Evolutionary conservation across 2,888 invertebrate genomes (phyloP).

Genomic region (Acleris emargana): DNA sequence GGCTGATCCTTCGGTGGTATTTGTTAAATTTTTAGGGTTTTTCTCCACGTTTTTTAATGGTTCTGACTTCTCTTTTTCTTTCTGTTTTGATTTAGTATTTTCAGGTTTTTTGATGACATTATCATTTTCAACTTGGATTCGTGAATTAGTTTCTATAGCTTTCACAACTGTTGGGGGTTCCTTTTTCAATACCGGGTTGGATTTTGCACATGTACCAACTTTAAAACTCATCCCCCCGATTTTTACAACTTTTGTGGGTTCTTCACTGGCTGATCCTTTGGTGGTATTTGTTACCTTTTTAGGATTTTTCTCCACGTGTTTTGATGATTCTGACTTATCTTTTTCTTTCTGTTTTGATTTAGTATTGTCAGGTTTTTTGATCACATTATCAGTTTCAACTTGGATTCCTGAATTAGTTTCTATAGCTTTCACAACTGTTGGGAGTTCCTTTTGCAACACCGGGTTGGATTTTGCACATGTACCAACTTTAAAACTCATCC

Average conservation of each 20-base stretch:
- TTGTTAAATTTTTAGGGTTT: constrained; percentile 1
- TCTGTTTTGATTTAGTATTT: too few species aligned
- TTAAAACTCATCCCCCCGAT: constrained; percentile 23
- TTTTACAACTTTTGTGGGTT: constrained; percentile 14
- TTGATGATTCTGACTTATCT: not conserved
- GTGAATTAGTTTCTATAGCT: constrained; percentile 45
- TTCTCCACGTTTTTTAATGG: not conserved
- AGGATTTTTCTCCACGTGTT: not conserved
- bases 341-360: too few species aligned
- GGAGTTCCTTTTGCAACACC: too few species aligned
- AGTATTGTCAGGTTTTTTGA: too few species aligned
- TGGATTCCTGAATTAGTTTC: constrained; percentile 33
- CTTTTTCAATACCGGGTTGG: constrained; percentile 51
- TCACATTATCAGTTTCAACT: not conserved
- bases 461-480: constrained; percentile 46
- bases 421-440: too few species aligned
- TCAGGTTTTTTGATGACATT: too few species aligned
- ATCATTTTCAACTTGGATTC: not conserved
- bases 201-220: constrained; percentile 40
- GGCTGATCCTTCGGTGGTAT: not conserved
- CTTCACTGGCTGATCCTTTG: constrained; percentile 1
- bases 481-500: constrained; percentile 21
- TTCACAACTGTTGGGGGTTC: too few species aligned
- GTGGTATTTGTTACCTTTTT: constrained; percentile 2
- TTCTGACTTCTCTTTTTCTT: not conserved